Percentiles rank a stretch among this genome's conserved stretches.
Conservation (phyloP, 2,797 vertebrate species). For the Carapus acus region DNA sequence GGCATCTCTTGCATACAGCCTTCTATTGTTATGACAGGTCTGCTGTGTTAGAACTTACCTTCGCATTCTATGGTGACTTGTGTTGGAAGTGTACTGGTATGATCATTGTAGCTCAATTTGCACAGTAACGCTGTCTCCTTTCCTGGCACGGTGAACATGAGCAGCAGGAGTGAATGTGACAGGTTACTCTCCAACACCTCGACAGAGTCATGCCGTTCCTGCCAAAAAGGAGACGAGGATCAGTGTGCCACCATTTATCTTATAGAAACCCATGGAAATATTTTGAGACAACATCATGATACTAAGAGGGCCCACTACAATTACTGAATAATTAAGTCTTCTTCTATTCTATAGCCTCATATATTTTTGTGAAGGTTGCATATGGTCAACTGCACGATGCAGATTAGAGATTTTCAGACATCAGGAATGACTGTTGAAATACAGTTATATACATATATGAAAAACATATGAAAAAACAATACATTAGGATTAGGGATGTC, state of each 20-base stretch:
- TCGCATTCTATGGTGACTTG: conserved; percentile 62
- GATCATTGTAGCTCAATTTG: conserved; percentile 74
- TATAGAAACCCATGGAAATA: too few relatives aligned
- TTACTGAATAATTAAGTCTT: too few relatives aligned
- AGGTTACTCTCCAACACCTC: conserved; percentile 78
- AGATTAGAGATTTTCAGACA: too few relatives aligned
- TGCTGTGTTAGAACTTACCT: conserved; percentile 57
- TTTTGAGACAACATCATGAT: too few relatives aligned
- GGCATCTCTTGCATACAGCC: background rate
- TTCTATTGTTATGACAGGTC: background rate
- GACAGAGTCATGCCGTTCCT: conserved; percentile 72
- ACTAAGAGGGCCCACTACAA: too few relatives aligned
- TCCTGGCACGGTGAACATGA: conserved; percentile 61
- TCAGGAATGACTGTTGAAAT: too few relatives aligned
- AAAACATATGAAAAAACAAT: too few relatives aligned
- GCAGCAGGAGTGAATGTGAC: conserved; percentile 73
- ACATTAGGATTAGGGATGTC: too few relatives aligned
- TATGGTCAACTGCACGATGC: too few relatives aligned
- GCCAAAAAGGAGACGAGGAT: conserved; percentile 1
- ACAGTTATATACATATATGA: too few relatives aligned
- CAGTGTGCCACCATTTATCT: background rate
- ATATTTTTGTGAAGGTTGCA: too few relatives aligned
- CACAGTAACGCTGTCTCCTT: conserved; percentile 50
- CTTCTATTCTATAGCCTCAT: too few relatives aligned
- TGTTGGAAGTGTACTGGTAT: conserved; percentile 73